These are phyloP conservation scores for Psophia crepitans DNA, from an alignment of 2,113 vertebrate genomes.

Conservation along the genomic window DNA sequence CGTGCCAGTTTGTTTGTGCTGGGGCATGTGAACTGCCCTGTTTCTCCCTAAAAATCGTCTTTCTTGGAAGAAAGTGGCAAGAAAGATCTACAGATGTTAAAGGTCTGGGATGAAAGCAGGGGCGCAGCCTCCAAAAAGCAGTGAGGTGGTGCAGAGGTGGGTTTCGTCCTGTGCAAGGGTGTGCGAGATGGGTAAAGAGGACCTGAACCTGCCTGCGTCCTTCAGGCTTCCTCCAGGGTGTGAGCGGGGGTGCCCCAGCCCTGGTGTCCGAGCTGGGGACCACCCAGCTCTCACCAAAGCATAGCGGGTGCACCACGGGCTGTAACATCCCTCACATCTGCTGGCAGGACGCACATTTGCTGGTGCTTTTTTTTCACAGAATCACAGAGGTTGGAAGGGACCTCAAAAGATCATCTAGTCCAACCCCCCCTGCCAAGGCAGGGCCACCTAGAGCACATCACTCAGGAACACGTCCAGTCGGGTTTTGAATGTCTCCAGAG, in stretches of 20 bases:
- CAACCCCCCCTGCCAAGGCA: no score
- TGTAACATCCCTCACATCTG: fast-evolving
- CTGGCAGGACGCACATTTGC: not conserved
- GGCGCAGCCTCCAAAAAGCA: not conserved
- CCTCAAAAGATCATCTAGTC: no score
- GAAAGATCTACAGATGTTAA: fast-evolving
- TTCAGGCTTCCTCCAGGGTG: not conserved
- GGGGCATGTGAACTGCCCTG: not conserved
- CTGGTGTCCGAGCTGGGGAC: not conserved
- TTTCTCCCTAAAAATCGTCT: not conserved
- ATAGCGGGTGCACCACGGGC: fast-evolving
- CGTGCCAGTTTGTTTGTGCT: fast-evolving
- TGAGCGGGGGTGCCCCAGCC: not conserved
- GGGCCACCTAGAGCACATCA: no score
- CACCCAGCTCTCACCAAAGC: not conserved
- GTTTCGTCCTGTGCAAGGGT: not conserved
- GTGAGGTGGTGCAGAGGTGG: not conserved
- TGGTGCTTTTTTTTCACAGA: not conserved
- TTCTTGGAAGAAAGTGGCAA: not conserved
- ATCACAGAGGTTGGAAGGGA: no score
- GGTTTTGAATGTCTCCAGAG: no score
- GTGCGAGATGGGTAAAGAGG: not conserved
- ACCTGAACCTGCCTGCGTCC: fast-evolving
- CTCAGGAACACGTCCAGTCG: no score
- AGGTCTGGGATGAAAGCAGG: not conserved